These are phyloP conservation scores for Scartelaos histophorus DNA, from an alignment of 2,113 vertebrate genomes.

Conservation along the genomic window DNA sequence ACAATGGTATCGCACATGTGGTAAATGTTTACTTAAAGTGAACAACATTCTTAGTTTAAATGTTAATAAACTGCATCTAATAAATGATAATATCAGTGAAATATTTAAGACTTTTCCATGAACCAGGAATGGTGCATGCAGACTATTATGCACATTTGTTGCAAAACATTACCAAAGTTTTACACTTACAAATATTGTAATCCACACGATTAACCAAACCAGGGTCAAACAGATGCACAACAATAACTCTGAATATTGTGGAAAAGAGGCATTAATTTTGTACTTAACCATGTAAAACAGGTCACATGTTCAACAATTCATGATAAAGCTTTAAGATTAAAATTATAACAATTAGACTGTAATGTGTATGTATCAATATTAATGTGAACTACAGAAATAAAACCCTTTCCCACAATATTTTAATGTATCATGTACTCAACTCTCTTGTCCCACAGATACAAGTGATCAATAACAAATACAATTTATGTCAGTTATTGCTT, in stretches of 20 bases:
- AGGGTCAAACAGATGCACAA: conserved; percentile 46
- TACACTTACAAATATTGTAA: conserved; percentile 1
- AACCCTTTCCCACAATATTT: not conserved
- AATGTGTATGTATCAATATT: not conserved
- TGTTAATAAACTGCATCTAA: not conserved
- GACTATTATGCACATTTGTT: not conserved
- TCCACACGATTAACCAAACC: conserved; percentile 38
- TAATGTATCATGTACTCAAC: not conserved
- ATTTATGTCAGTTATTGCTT: not conserved
- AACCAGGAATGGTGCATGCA: not conserved
- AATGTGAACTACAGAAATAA: not conserved
- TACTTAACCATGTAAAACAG: not conserved
- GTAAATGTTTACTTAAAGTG: not conserved
- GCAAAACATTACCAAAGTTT: not conserved
- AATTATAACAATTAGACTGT: not conserved
- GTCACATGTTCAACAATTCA: not conserved
- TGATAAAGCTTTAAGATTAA: not conserved
- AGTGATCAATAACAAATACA: not conserved
- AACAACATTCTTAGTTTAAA: not conserved
- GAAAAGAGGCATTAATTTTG: not conserved
- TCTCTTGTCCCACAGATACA: not conserved
- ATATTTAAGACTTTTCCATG: not conserved
- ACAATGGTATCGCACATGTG: not conserved
- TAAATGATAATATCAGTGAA: not conserved
- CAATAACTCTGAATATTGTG: not conserved